Base-by-base conservation (phyloP, 2,888 invertebrate genomes). In the Drosophila macrospina region DNA sequence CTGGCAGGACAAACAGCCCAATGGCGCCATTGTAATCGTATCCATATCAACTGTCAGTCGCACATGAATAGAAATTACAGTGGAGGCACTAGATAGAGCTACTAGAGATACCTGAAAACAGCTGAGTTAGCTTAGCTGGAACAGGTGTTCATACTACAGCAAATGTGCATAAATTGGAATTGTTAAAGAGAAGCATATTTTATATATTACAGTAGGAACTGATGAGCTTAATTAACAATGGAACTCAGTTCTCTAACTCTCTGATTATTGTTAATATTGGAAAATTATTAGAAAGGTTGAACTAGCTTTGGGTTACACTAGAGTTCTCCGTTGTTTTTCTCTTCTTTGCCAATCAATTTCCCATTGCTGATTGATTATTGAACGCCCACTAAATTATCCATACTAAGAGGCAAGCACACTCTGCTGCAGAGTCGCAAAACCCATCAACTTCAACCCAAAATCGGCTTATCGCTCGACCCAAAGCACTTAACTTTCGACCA, bases 401-500 rank as follows among this genome's bases (percentile, higher is more conserved):
- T 3, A 7, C 10, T 42, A 42, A 30, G 20, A 45, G 26, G 8
- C 11, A 34, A 55, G 13, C 3, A 7, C 39, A 52, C 41, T 61
- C 15, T n/a, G 30, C 4, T 51, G 28, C 45, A 26, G 47, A 42
- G 55, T 52, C 61, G 39, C 59, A 78, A 74, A 72, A 42, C 62
- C 39, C 70, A 74, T 61, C 56, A 60, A 41, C 47, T 65, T 63
- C 45, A 66, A 41, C 8, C 45, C 63, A 50, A 74, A 78, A 78
- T 74, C 75, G 20, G 79, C 71, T 78, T 78, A 78, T 67, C 69
- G 51, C 59, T 78, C 52, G 48, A 70, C 77, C 57, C 71, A 74
- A 72, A 76, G 63, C 72, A 80, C 80, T 75, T 65, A 71, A 71
- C 69, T 69, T 74, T 71, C 54, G 63, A 68, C 72, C 82, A 64